A percentile compares a stretch with the other conserved stretches of the same genome.
Evolutionary conservation across 1,140 invertebrate genomes (phyloP).

Genomic region (Leptopilina clavipes): DNA sequence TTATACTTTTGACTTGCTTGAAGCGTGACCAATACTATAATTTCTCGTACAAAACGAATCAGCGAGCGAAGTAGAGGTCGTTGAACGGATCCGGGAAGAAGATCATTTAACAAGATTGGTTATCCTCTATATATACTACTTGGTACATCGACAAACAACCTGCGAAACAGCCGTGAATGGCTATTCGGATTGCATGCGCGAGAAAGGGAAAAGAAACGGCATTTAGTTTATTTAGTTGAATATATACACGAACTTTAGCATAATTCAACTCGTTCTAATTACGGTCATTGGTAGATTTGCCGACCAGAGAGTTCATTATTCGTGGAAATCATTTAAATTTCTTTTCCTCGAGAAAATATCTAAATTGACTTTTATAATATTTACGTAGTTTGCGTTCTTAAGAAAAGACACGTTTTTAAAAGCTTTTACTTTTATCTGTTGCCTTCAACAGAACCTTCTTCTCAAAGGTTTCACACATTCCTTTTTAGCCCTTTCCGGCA

Average conservation of each 20-base stretch:
- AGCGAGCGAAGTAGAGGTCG: constrained; percentile 38
- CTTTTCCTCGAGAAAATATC: no score
- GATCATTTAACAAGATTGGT: constrained; percentile 41
- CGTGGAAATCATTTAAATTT: no score
- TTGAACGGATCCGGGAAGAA: constrained; percentile 45
- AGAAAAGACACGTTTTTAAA: no score
- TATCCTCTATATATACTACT: constrained; percentile 23
- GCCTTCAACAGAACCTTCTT: no score
- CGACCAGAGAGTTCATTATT: neutral
- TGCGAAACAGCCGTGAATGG: neutral
- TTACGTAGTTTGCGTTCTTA: no score
- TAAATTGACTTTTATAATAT: no score
- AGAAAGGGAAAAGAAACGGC: constrained; percentile 34
- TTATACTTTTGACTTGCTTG: constrained; percentile 41
- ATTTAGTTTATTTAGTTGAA: neutral
- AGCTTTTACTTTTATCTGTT: no score
- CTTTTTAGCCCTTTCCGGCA: no score
- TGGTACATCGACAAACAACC: constrained; percentile 20
- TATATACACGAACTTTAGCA: constrained; percentile 5
- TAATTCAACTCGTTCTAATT: constrained; percentile 4
- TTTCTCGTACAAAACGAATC: constrained; percentile 42
- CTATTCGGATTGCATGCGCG: constrained; percentile 2
- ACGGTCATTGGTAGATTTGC: neutral
- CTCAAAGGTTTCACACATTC: no score
- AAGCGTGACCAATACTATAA: constrained; percentile 40